Evolutionary conservation across 2,888 invertebrate species (phyloP), one percentile per base, ranked within the genome.

Genomic region (Yponomeuta plumbellus): DNA sequence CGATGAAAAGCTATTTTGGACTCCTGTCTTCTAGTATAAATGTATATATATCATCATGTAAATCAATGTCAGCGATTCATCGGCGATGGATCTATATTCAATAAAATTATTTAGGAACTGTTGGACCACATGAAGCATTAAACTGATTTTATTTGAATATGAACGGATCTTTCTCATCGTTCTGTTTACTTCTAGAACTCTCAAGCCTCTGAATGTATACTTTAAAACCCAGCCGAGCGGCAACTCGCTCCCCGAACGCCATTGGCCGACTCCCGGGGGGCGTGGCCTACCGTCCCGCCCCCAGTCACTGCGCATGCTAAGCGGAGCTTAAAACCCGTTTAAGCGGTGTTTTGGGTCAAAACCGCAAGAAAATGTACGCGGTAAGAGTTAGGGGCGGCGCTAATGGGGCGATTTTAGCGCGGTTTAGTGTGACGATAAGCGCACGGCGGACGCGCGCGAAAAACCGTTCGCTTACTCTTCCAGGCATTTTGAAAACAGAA

Each of bases 271-370:
- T 1, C 5, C 5, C 0, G 22, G 11, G 44, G 75, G 86, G 90
- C 71, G 81, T 89, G 78, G 82, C 69, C 71, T 40, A 34, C 68
- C 61, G 74, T 83, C 74, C 83, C 87, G 83, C 90, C 88, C 73
- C 68, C 66, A 58, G 69, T 68, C 70, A 76, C 78, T 76, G 91
- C 91, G 91, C 90, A 90, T 90, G 90, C 87, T 88, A 89, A 89
- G 85, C 85, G 84, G 79, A 85, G 71, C 80, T 85, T 90, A 90
- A 89, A 80, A 74, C 85, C 83, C 90, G 88, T 89, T 91, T 91
- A 91, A 89, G 90, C 90, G 90, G 90, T 89, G 80, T 88, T 91
- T 91, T 91, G 85, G 85, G 75, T 80, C 84, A 88, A 89, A 90
- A 89, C 89, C 90, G 80, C 89, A 88, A 84, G 89, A 89, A 90